Evolutionary conservation across 2,797 vertebrate genomes (phyloP), one percentile per base, ranked within the genome.

Genomic region (Sebastes steindachneri): DNA sequence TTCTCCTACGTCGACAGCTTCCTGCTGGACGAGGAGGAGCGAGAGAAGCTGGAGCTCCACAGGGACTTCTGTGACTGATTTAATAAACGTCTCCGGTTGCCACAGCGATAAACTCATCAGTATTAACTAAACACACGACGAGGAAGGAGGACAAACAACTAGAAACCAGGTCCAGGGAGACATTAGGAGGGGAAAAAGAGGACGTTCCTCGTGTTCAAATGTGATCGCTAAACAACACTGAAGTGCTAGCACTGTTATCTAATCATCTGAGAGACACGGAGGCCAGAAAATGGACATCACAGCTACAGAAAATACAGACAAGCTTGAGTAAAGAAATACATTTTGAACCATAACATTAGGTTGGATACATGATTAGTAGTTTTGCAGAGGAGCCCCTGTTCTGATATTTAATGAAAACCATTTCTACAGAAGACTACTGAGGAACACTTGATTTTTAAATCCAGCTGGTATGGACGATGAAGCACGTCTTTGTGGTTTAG

Each of bases 1-100:
- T 99, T 98, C 77, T 90, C 95, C 4, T 97, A 97, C 91, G 96
- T 98, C 0, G 98, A 99, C 74, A 95, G 95, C 35, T 98, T 97
- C 90, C 88, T 99, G 87, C 93, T 99, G 91, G 95, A 96, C 1
- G 94, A 96, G 81, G 95, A 94, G 4, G 97, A 99, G 77, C 88
- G 95, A 1, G 95, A 93, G 0, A 93, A 88, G 82, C 93, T 96
- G 75, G 94, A 83, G 28, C 92, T 93, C 72, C 94, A 95, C 75
- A 94, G 91, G 78, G 96, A 97, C 51, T 71, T 95, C 55, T 99
- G 99, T 73, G 96, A 97, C 55, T 97, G 94, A 96, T 75, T 68
- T 28, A 77, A 87, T 67, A 69, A 88, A 63, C 17, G 35, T 51
- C 69, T 25, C 53, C 23, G 45, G 77, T 73, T 89, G 78, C 73